Base-by-base conservation (phyloP, 2,888 invertebrate species). In the Theristus sp. region DNA sequence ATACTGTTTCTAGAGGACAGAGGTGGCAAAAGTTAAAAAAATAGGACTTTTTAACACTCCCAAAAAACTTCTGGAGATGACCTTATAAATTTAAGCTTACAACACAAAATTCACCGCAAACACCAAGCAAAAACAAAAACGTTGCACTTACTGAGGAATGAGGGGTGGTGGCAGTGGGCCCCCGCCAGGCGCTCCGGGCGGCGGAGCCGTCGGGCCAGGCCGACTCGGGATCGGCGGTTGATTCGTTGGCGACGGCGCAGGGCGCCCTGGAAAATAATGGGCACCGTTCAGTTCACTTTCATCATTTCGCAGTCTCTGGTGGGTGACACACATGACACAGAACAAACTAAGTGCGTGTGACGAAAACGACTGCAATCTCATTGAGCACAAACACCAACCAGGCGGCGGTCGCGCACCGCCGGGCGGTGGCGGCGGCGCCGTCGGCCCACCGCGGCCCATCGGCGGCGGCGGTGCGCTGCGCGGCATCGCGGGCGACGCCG, bases 201-300 rank as follows among this genome's bases (percentile, higher is more conserved):
- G 56, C 27, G 55, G 58, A 38, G 61, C 49, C 1, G n/a, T n/a
- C n/a, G 61, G 63, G 1, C 73, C 72, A 3, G 71, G 69, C 38
- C 73, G 66, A 49, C 66, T 65, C n/a, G 73, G 73, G n/a, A 49
- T 49, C n/a, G 49, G 62, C 30, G 24, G 61, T 25, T n/a, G 61
- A 31, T 1, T 31, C 54, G 46, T 30, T 53, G 53, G 6, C 6
- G 26, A 20, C 3, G 25, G 6, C 6, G 26, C 20, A 6, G 25
- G 24, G 6, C 24, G n/a, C 13, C 30, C 47, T 24, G 57, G 49
- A 24, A 38, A n/a, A n/a, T n/a, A n/a, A n/a, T n/a, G n/a, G n/a
- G n/a, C n/a, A n/a, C n/a, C n/a, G n/a, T n/a, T n/a, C n/a, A n/a
- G n/a, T n/a, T n/a, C n/a, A n/a, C n/a, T n/a, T n/a, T n/a, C n/a